Evolutionary conservation across 2,797 vertebrate species (phyloP).

Genomic region (Phataginus tricuspis): DNA sequence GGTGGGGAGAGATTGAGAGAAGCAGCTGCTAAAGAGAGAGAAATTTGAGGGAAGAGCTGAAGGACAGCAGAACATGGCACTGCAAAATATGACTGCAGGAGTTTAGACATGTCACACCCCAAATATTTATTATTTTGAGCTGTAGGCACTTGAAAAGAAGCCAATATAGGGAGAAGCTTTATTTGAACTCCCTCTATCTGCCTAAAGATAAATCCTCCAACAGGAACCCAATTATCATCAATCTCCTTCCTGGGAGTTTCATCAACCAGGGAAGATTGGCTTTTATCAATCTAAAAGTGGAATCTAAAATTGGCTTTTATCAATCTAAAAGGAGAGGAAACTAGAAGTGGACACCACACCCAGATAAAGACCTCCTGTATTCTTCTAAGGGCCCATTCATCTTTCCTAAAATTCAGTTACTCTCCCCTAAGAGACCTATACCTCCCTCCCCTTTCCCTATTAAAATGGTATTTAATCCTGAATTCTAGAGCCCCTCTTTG

Average conservation of each 20-base stretch:
- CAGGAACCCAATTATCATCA: neutral
- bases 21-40: neutral
- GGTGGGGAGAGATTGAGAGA: neutral
- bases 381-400: neutral
- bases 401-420: neutral
- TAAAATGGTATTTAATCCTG: neutral
- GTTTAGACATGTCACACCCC: neutral
- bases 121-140: neutral
- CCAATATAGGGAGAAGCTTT: neutral
- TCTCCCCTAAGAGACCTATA: neutral
- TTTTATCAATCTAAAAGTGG: too few relatives aligned
- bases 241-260: neutral
- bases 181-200: neutral
- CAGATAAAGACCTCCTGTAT: neutral
- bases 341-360: neutral
- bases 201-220: neutral
- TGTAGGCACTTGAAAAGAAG: neutral
- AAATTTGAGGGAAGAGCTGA: neutral
- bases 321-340: neutral
- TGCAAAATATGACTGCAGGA: neutral
- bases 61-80: neutral
- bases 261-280: neutral
- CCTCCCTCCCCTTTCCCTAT: neutral
- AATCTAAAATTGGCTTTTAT: too few relatives aligned
- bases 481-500: neutral